Evolutionary conservation across 1,140 invertebrate species (phyloP), one percentile per base, ranked within the genome.

Genomic region (Drosophila pseudoobscura): DNA sequence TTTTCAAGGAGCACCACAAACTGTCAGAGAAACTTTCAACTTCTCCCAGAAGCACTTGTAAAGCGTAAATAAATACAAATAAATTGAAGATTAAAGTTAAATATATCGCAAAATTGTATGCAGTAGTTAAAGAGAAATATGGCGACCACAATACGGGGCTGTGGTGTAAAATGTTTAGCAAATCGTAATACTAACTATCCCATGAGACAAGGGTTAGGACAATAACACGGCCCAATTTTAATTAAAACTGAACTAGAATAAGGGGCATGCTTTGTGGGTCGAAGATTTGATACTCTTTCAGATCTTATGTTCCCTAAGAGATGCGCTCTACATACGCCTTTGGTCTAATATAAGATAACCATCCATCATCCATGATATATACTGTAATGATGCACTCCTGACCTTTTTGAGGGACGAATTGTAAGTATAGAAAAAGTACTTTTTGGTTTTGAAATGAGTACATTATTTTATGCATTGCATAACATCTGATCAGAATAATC

Each of bases 211-310:
- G 62, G 58, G 62, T 77, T 44, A 29, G 31, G 47, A 62, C 64
- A 78, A 84, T 65, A 75, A 78, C 59, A 70, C 57, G 56, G 44
- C 49, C 49, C 59, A 49, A 50, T 60, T 82, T 82, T 73, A 82
- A 82, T 78, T 83, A 75, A 74, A 74, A 56, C 51, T 13, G 39
- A 39, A 39, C 11, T 13, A 1, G 8, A 26, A 31, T 2, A 1
- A 31, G 0, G 3, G 29, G 29, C 2, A 13, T 1, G 0, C 3
- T 13, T 13, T 39, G 11, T 39, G 35, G 8, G 11, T 13, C 3
- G 35, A 39, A 39, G 35, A 13, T 13, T 39, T 5, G 4, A 39
- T 39, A 13, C 11, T 39, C 35, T 13, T 5, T 0, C 3, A 13
- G 35, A 13, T 39, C 35, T 5, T 1, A 4, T 39, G 11, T 5